Evolutionary conservation across 2,888 invertebrate species (phyloP).

Genomic region (Clepsis dumicolana): DNA sequence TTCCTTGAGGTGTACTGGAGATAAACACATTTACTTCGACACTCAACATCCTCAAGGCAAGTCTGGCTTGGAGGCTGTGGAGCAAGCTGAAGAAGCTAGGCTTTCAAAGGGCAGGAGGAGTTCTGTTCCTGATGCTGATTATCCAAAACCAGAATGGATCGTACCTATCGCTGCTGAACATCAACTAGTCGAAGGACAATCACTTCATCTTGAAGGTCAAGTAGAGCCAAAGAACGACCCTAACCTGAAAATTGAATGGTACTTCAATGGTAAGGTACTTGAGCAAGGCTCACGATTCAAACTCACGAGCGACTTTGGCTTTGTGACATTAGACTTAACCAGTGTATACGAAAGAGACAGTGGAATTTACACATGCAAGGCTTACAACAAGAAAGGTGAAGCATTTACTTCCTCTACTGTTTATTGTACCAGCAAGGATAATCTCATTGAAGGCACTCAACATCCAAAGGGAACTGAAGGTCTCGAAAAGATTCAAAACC

Average conservation of each 20-base stretch:
- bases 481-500: constrained; percentile 95
- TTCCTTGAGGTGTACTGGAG: constrained; percentile 93
- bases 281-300: constrained; percentile 96
- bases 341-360: constrained; percentile 97
- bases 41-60: constrained; percentile 98
- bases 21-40: constrained; percentile 92
- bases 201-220: constrained; percentile 96
- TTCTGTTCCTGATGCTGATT: constrained; percentile 91
- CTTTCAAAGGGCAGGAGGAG: constrained; percentile 90
- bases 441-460: constrained; percentile 94
- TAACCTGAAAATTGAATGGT: constrained; percentile 96
- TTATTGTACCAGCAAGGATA: constrained; percentile 93
- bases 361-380: constrained; percentile 97
- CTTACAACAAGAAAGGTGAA: constrained; percentile 95
- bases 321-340: constrained; percentile 96
- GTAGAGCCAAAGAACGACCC: constrained; percentile 98
- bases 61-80: constrained; percentile 95
- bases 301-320: constrained; percentile 98
- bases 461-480: constrained; percentile 98
- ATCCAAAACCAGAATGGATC: constrained; percentile 94
- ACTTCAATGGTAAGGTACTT: constrained; percentile 95
- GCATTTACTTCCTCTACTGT: constrained; percentile 97
- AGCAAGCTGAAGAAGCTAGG: constrained; percentile 94
- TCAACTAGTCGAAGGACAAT: constrained; percentile 92
- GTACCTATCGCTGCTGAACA: constrained; percentile 93